These are phyloP conservation scores for Diplazon laetatorius DNA, from an alignment of 2,888 invertebrate species.

Conservation along the genomic window DNA sequence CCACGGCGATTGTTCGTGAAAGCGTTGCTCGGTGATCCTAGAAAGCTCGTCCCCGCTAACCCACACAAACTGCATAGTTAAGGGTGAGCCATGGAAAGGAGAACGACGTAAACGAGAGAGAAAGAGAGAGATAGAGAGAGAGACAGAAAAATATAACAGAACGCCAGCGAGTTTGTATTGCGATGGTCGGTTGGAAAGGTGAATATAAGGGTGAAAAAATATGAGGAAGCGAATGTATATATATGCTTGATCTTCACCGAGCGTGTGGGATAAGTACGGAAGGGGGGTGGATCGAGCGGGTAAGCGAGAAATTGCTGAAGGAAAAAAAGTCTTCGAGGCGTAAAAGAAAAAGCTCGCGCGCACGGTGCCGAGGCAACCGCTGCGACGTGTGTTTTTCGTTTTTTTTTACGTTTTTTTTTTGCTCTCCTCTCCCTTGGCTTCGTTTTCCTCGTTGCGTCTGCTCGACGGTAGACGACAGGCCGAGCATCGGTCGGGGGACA, in stretches of 20 bases:
- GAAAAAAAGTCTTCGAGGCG: slow-evolving; percentile 74
- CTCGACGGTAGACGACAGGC: slow-evolving; percentile 55
- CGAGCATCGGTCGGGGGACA: slow-evolving; percentile 37
- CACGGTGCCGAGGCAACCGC: slow-evolving; percentile 39
- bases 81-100: slow-evolving; percentile 29
- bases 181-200: slow-evolving; percentile 10
- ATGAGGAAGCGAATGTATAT: slow-evolving; percentile 11
- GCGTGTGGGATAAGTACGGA: slow-evolving; percentile 13
- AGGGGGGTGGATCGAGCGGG: slow-evolving; percentile 2
- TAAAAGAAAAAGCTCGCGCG: slow-evolving; percentile 76
- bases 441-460: slow-evolving; percentile 52
- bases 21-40: not conserved
- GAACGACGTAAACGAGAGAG: not conserved
- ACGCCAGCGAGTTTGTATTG: slow-evolving; percentile 23
- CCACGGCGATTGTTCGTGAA: slow-evolving; percentile 6
- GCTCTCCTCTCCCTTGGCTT: not conserved
- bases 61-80: slow-evolving; percentile 33
- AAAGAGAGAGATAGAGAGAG: not conserved
- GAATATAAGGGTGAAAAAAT: slow-evolving; percentile 21
- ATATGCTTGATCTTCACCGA: slow-evolving; percentile 20
- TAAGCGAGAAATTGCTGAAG: slow-evolving; percentile 71
- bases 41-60: slow-evolving; percentile 44
- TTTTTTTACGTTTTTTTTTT: no score
- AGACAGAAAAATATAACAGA: slow-evolving; percentile 11
- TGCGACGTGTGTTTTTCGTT: slow-evolving; percentile 53